phyloP scores from a whole-genome alignment of 2,888 invertebrate genomes.

The Epicampocera succincta region DNA sequence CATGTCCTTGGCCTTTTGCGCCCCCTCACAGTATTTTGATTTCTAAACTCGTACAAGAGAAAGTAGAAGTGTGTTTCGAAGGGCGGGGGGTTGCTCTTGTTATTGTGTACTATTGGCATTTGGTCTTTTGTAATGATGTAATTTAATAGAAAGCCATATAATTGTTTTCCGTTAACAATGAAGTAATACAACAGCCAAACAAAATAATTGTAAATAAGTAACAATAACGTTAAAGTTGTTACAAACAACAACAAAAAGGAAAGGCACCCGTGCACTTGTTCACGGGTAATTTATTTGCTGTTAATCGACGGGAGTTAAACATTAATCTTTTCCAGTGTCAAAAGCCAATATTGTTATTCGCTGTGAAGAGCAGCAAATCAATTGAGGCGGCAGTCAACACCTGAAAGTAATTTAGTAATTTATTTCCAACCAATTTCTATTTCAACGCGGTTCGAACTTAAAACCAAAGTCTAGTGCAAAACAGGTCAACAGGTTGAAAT shows the following conservation, averaged over 20 bases:
- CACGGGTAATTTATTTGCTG: neutral
- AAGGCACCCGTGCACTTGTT: neutral
- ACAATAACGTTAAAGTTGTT: conserved; percentile 17
- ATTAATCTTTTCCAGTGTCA: conserved; percentile 9
- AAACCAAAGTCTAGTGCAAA: too few species aligned
- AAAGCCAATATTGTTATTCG: conserved; percentile 2
- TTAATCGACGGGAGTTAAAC: neutral
- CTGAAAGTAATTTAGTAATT: neutral
- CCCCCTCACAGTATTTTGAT: conserved; percentile 9
- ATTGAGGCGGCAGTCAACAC: neutral
- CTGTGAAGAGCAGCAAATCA: neutral
- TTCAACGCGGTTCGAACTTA: too few species aligned
- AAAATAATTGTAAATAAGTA: conserved; percentile 7
- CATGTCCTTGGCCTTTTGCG: neutral
- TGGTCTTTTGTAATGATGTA: conserved; percentile 42
- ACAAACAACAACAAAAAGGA: conserved; percentile 2
- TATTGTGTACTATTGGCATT: conserved; percentile 7
- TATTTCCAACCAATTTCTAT: neutral
- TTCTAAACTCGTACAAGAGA: neutral
- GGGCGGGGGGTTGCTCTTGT: neutral
- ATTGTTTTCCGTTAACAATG: conserved; percentile 54
- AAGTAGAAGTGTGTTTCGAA: neutral
- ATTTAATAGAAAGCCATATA: conserved; percentile 57
- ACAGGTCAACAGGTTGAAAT: too few species aligned
- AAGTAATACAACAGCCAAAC: conserved; percentile 6